Evolutionary conservation across 2,797 vertebrate species (phyloP).

Genomic region (Melanotaenia parkinsoni): DNA sequence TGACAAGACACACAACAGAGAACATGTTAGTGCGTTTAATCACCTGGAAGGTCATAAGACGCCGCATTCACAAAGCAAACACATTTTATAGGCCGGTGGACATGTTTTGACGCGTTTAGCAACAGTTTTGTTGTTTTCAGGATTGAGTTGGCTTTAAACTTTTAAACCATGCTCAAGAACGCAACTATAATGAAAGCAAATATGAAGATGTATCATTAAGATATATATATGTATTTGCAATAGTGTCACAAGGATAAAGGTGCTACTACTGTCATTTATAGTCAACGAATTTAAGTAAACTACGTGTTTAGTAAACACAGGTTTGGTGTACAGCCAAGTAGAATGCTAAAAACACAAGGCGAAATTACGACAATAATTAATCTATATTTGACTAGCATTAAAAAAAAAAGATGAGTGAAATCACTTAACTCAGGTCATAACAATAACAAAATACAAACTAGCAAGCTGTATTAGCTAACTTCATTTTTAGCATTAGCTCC

Average conservation of each 20-base stretch:
- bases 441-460: background rate
- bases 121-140: background rate
- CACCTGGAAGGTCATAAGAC: background rate
- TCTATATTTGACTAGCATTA: background rate
- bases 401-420: background rate
- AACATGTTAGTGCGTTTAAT: background rate
- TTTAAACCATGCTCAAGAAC: background rate
- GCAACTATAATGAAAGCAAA: background rate
- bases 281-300: background rate
- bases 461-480: conserved; percentile 6
- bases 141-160: background rate
- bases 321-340: rapidly evolving
- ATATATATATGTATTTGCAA: no score
- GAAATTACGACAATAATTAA: background rate
- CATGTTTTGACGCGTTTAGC: background rate
- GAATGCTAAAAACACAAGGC: rapidly evolving
- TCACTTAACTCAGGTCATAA: background rate
- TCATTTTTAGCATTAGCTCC: conserved; percentile 35
- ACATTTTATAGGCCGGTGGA: background rate
- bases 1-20: background rate
- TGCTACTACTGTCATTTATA: no score
- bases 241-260: background rate
- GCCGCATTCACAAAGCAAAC: background rate
- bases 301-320: background rate
- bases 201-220: background rate